Evolutionary conservation across 2,113 vertebrate species (phyloP).

Genomic region (Camelus bactrianus): DNA sequence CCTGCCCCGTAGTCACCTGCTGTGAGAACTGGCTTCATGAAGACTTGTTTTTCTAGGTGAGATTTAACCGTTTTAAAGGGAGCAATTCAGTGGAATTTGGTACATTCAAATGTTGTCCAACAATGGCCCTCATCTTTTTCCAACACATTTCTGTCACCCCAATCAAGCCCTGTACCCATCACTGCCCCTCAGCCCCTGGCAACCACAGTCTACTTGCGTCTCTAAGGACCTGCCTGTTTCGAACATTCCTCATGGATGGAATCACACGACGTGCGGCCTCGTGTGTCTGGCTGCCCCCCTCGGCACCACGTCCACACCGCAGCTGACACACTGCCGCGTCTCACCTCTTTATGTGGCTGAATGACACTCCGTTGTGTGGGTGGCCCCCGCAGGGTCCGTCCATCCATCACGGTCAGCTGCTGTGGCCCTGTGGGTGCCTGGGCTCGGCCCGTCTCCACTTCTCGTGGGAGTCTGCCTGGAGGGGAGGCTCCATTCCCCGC

Average conservation of each 20-base stretch:
- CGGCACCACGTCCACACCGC: too few relatives aligned
- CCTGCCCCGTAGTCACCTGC: too few relatives aligned
- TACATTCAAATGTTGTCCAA: fast-evolving
- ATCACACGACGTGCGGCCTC: background rate
- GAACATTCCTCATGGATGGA: too few relatives aligned
- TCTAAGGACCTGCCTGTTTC: too few relatives aligned
- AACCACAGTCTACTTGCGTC: fast-evolving
- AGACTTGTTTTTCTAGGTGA: background rate
- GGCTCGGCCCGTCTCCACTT: too few relatives aligned
- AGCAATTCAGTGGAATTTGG: background rate
- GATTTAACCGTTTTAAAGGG: too few relatives aligned
- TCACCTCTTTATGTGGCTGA: fast-evolving
- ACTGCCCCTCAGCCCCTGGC: too few relatives aligned
- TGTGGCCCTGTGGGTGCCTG: too few relatives aligned
- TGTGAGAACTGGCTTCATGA: background rate
- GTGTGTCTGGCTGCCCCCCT: background rate
- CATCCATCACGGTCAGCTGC: fast-evolving
- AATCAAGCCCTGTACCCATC: background rate
- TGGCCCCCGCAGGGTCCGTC: fast-evolving
- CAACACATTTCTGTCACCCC: too few relatives aligned
- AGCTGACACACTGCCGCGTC: too few relatives aligned
- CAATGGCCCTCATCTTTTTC: too few relatives aligned
- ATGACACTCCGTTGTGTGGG: fast-evolving
- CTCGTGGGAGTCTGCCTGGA: fast-evolving
- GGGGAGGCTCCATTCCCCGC: fast-evolving